phyloP scores from a whole-genome alignment of 2,113 vertebrate genomes.

The Synodontis membranacea region DNA sequence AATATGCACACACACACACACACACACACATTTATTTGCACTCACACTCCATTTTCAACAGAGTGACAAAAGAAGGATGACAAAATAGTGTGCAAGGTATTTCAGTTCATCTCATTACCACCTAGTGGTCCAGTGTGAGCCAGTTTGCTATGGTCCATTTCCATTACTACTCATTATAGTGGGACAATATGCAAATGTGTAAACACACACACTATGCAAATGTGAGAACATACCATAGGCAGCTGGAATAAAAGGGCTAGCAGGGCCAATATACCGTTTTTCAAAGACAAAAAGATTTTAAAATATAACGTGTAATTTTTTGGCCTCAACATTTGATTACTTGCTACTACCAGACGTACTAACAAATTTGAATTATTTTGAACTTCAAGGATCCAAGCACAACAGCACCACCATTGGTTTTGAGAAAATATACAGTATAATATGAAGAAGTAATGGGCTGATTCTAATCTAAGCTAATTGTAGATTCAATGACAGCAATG shows the following conservation, averaged over 20 bases:
- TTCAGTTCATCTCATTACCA: not conserved
- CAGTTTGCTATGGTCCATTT: not conserved
- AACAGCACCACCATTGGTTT: not conserved
- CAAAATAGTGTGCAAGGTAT: not conserved
- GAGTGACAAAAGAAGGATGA: not conserved
- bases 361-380: not conserved
- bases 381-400: not conserved
- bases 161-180: not conserved
- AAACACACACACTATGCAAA: not conserved
- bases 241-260: not conserved
- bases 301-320: not conserved
- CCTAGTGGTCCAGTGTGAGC: not conserved
- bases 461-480: not conserved
- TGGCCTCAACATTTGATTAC: not conserved
- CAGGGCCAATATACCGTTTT: not conserved
- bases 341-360: not conserved
- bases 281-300: not conserved
- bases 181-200: not conserved
- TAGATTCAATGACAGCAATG: not conserved
- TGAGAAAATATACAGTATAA: not conserved
- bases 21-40: too few species aligned
- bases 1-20: too few species aligned
- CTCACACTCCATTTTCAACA: not conserved
- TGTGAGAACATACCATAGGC: not conserved
- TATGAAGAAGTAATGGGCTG: not conserved